Evolutionary conservation across 2,113 vertebrate genomes (phyloP).

Genomic region (Gasterosteus aculeatus): DNA sequence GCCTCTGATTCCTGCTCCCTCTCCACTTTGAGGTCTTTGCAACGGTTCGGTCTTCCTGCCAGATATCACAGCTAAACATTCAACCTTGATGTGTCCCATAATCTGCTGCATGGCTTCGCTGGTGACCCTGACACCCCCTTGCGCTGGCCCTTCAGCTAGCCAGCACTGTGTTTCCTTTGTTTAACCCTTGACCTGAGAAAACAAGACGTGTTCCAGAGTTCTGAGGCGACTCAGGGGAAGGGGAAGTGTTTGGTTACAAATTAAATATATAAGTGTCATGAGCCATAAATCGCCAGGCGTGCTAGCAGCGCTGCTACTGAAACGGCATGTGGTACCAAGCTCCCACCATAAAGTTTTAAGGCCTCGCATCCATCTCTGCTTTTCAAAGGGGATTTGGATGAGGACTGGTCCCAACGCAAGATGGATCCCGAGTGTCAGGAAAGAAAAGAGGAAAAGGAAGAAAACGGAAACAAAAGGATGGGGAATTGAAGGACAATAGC

Average conservation of each 20-base stretch:
- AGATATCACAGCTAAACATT: slow-evolving; percentile 77
- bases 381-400: slow-evolving; percentile 67
- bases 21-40: slow-evolving; percentile 59
- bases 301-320: slow-evolving; percentile 83
- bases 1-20: slow-evolving; percentile 20
- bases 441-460: background rate
- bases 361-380: slow-evolving; percentile 69
- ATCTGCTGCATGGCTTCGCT: slow-evolving; percentile 65
- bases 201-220: slow-evolving; percentile 90
- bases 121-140: slow-evolving; percentile 72
- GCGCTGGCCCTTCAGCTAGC: slow-evolving; percentile 53
- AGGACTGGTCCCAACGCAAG: slow-evolving; percentile 39
- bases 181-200: slow-evolving; percentile 97
- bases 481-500: background rate
- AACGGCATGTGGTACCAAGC: slow-evolving; percentile 81
- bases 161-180: slow-evolving; percentile 92
- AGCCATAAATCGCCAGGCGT: slow-evolving; percentile 88
- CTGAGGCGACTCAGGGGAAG: slow-evolving; percentile 88
- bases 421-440: slow-evolving; percentile 70
- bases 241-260: slow-evolving; percentile 99
- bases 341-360: slow-evolving; percentile 85
- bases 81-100: slow-evolving; percentile 78
- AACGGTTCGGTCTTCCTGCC: slow-evolving; percentile 54
- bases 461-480: background rate
- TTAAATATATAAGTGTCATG: slow-evolving; percentile 97